Percentiles rank a stretch among this genome's conserved stretches.
Evolutionary conservation across 2,113 vertebrate genomes (phyloP).

Genomic region (Campylomormyrus tamandua): DNA sequence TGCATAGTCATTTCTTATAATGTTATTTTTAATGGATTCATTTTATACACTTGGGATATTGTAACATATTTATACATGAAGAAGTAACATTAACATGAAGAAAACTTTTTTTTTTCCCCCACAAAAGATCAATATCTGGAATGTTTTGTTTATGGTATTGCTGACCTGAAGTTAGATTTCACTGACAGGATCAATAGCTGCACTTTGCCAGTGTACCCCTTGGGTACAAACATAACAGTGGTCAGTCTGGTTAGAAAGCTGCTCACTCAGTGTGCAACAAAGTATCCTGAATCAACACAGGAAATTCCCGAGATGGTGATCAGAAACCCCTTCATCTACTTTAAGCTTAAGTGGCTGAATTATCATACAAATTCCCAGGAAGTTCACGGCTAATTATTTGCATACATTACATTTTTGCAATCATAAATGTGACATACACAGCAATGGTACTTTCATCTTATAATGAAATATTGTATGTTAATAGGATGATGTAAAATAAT

Average conservation of each 20-base stretch:
- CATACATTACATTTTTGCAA: background rate
- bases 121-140: background rate
- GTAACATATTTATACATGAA: background rate
- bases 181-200: background rate
- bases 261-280: background rate
- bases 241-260: background rate
- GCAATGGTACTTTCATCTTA: background rate
- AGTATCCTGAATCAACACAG: background rate
- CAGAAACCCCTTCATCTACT: background rate
- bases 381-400: background rate
- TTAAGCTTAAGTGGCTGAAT: background rate
- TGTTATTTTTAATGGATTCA: background rate
- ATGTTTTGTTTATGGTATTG: background rate
- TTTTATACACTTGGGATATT: background rate
- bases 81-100: background rate
- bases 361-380: background rate
- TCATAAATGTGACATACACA: background rate
- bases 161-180: background rate
- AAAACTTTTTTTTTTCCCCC: background rate
- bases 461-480: background rate
- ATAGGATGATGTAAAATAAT: background rate
- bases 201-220: background rate
- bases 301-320: background rate
- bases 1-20: background rate
- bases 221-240: background rate